Percentiles rank a stretch among this genome's conserved stretches.
Conservation (phyloP, 2,888 invertebrate genomes). For the Euclidia mi region DNA sequence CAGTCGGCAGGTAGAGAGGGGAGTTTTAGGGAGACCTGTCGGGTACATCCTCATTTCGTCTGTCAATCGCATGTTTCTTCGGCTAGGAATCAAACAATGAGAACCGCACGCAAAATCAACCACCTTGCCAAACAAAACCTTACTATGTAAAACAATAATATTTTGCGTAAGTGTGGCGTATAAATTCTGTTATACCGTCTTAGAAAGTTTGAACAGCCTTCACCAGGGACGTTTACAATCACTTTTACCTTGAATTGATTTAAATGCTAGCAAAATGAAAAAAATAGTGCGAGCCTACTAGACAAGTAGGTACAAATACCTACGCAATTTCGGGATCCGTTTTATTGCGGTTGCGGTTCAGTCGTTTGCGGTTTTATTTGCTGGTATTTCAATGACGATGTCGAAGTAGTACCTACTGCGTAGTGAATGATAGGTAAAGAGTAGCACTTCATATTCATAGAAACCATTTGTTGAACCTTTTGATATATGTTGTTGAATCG, state of each 20-base stretch:
- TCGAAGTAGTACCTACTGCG: too few species aligned
- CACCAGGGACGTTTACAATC: neutral
- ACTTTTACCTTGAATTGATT: slow-evolving; percentile 38
- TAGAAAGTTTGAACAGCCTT: slow-evolving; percentile 1
- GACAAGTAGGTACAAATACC: too few species aligned
- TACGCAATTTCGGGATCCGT: too few species aligned
- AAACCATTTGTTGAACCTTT: too few species aligned
- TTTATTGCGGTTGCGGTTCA: too few species aligned
- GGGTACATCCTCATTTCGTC: slow-evolving; percentile 78
- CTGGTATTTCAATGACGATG: too few species aligned
- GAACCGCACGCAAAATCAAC: slow-evolving; percentile 12
- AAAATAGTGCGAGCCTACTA: slow-evolving; percentile 32
- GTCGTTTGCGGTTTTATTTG: too few species aligned
- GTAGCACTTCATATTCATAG: too few species aligned
- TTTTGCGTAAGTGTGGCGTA: neutral
- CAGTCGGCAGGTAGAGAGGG: slow-evolving; percentile 66
- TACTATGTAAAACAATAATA: neutral
- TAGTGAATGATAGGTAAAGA: too few species aligned
- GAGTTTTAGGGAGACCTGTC: slow-evolving; percentile 69
- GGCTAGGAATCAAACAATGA: slow-evolving; percentile 52
- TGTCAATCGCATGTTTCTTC: slow-evolving; percentile 75
- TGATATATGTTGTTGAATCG: too few species aligned
- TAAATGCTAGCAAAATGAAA: slow-evolving; percentile 34
- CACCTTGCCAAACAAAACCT: neutral
- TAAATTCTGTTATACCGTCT: neutral